Conservation (phyloP, 2,797 vertebrate genomes). For the Siniperca undulata region DNA sequence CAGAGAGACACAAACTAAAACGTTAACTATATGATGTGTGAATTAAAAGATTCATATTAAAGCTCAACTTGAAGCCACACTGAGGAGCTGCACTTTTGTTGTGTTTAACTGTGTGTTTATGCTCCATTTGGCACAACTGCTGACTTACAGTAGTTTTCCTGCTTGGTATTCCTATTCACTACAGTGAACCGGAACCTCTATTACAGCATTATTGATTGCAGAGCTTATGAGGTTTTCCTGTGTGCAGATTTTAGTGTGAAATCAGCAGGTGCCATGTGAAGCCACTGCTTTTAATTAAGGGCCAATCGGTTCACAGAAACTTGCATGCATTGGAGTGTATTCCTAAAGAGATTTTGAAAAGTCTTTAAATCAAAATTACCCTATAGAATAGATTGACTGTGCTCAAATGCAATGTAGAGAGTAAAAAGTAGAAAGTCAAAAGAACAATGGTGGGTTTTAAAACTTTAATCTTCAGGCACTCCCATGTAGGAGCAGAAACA, state of each 20-base stretch:
- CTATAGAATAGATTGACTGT: neutral
- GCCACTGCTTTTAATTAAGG: conserved; percentile 59
- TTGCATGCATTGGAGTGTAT: neutral
- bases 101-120: conserved; percentile 17
- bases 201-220: conserved; percentile 68
- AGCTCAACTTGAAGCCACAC: neutral
- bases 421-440: conserved; percentile 13
- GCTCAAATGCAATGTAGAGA: neutral
- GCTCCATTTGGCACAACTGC: conserved; percentile 65
- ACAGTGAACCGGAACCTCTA: conserved; percentile 34
- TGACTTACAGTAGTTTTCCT: conserved; percentile 60
- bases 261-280: conserved; percentile 66
- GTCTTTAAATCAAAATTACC: conserved; percentile 25
- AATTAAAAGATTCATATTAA: conserved; percentile 16
- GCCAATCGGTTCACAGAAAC: conserved; percentile 24
- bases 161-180: conserved; percentile 49
- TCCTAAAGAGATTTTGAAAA: conserved; percentile 7
- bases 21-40: conserved; percentile 25
- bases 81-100: conserved; percentile 26
- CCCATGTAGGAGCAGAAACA: neutral
- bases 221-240: conserved; percentile 58
- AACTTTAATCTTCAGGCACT: conserved; percentile 10
- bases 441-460: neutral
- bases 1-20: conserved; percentile 6
- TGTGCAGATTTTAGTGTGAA: conserved; percentile 68